These are phyloP conservation scores for Pelobates fuscus DNA, from an alignment of 2,113 vertebrate species.

Conservation along the genomic window DNA sequence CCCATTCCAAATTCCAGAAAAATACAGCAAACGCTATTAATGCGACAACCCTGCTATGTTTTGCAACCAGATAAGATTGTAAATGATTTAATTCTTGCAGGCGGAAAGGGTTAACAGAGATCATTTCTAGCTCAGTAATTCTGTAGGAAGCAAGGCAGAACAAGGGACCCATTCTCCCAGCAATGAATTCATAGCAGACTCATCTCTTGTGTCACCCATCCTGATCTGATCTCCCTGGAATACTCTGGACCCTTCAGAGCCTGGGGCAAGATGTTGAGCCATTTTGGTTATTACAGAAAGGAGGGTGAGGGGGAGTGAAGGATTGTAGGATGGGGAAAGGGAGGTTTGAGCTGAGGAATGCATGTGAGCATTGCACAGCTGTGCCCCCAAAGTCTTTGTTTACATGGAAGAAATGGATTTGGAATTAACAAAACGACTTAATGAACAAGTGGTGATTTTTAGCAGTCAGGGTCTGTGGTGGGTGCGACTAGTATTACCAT, in stretches of 20 bases:
- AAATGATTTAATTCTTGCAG: not conserved
- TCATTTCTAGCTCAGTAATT: constrained; percentile 43
- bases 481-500: not conserved
- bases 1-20: too few relatives aligned
- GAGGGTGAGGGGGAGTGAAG: constrained; percentile 9
- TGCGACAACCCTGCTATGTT: too few relatives aligned
- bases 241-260: constrained; percentile 55
- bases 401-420: constrained; percentile 10
- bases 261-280: constrained; percentile 43
- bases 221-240: constrained; percentile 77
- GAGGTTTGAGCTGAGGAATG: constrained; percentile 35
- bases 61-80: too few relatives aligned
- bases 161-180: constrained; percentile 77
- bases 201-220: constrained; percentile 76
- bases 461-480: not conserved
- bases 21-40: too few relatives aligned
- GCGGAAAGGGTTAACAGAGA: constrained; percentile 31
- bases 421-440: constrained; percentile 9
- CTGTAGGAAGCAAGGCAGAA: constrained; percentile 63
- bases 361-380: constrained; percentile 38
- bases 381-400: constrained; percentile 40
- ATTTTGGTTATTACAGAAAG: constrained; percentile 38
- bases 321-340: constrained; percentile 22
- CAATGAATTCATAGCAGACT: constrained; percentile 81
- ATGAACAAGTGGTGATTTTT: not conserved